These are phyloP conservation scores for Amphipyra tragopoginis DNA, from an alignment of 2,888 invertebrate species.

Conservation along the genomic window DNA sequence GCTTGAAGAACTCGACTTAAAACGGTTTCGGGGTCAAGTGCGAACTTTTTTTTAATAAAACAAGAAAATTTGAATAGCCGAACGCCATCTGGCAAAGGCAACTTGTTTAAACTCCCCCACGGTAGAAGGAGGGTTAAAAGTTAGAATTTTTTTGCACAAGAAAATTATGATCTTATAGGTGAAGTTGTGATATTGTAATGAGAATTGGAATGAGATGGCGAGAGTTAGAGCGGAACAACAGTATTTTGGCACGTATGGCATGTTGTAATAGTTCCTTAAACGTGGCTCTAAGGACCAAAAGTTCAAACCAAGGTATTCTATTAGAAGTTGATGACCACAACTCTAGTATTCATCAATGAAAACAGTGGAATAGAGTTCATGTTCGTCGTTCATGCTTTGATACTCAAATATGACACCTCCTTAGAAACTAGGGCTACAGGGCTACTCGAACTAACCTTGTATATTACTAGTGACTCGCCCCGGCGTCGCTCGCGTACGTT, in stretches of 20 bases:
- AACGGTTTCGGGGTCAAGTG: slow-evolving; percentile 66
- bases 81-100: slow-evolving; percentile 70
- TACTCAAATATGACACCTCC: no score
- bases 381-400: no score
- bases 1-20: slow-evolving; percentile 59
- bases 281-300: no score
- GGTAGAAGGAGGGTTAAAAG: slow-evolving; percentile 55
- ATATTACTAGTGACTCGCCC: no score
- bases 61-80: slow-evolving; percentile 73
- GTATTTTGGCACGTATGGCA: background rate
- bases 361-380: no score
- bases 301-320: no score
- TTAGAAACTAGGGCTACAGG: no score
- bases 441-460: no score
- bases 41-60: slow-evolving; percentile 77
- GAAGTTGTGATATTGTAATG: slow-evolving; percentile 68
- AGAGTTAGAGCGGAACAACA: slow-evolving; percentile 20
- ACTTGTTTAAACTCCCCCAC: slow-evolving; percentile 64
- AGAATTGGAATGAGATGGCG: slow-evolving; percentile 47
- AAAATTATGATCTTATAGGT: slow-evolving; percentile 68
- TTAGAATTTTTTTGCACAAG: slow-evolving; percentile 58
- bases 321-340: no score
- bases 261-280: no score
- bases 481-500: no score
- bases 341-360: no score